Percentiles rank a stretch among this genome's conserved stretches.
Evolutionary conservation across 2,113 vertebrate genomes (phyloP).

Genomic region (Phylloscopus trochiloides): DNA sequence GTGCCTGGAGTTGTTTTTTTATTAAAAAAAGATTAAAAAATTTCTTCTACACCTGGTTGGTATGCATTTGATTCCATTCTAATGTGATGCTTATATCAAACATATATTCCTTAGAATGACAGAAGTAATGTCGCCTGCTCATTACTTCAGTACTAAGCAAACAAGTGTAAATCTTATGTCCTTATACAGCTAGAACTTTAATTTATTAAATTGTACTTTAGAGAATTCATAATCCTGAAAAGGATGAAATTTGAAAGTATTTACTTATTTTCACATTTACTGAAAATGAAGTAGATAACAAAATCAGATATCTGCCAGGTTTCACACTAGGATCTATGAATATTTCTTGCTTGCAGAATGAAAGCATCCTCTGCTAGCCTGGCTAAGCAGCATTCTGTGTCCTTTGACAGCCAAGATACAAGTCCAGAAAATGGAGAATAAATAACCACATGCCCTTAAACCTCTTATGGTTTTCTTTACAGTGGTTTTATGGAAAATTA

Average conservation of each 20-base stretch:
- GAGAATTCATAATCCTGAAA: background rate
- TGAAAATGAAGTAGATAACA: background rate
- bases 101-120: background rate
- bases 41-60: background rate
- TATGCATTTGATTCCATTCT: background rate
- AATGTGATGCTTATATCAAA: background rate
- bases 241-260: background rate
- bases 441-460: background rate
- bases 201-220: background rate
- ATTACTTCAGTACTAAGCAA: background rate
- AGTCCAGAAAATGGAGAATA: background rate
- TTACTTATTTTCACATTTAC: background rate
- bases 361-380: background rate
- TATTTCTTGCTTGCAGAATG: background rate
- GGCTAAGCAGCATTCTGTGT: background rate
- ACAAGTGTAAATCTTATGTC: background rate
- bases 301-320: background rate
- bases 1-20: background rate
- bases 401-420: background rate
- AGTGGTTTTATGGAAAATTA: background rate
- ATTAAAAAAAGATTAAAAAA: accelerated
- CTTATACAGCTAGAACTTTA: background rate
- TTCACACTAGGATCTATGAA: background rate
- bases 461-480: background rate
- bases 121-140: background rate